Percentiles rank a stretch among this genome's conserved stretches.
Conservation (phyloP, 2,888 invertebrate species). For the Mallateleia sp. region DNA sequence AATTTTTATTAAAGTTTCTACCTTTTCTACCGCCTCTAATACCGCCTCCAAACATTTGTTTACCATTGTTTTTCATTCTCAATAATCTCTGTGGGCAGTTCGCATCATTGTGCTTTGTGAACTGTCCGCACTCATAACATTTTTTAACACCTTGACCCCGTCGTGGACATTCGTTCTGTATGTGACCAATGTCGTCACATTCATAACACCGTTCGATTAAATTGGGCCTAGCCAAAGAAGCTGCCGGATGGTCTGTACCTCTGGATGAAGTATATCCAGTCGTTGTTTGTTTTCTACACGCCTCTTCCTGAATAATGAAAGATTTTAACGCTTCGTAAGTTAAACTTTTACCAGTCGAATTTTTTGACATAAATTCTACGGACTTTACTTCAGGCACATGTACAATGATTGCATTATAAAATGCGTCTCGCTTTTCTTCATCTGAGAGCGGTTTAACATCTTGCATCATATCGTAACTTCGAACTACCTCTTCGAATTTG, state of each 20-base stretch:
- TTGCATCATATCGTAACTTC: constrained; percentile 28
- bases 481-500: constrained; percentile 67
- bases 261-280: too few relatives aligned
- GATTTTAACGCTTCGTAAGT: too few relatives aligned
- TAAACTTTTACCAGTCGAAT: constrained; percentile 68
- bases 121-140: not conserved
- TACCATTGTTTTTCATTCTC: not conserved
- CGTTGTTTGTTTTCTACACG: too few relatives aligned
- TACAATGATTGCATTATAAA: constrained; percentile 15
- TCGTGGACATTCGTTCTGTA: not conserved
- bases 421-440: too few relatives aligned
- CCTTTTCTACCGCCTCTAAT: too few relatives aligned
- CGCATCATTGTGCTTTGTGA: not conserved
- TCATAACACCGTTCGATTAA: not conserved
- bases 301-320: constrained; percentile 70
- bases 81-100: too few relatives aligned
- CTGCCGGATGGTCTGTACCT: constrained; percentile 23
- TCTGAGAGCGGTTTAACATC: constrained; percentile 53
- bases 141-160: not conserved
- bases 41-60: not conserved
- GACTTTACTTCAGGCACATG: constrained; percentile 20
- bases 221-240: not conserved
- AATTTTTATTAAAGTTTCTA: too few relatives aligned
- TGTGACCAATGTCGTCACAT: not conserved
- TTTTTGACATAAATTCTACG: constrained; percentile 41